A percentile compares a stretch with the other conserved stretches of the same genome.
phyloP scores from a whole-genome alignment of 2,797 vertebrate genomes.

The Chrysolophus pictus region DNA sequence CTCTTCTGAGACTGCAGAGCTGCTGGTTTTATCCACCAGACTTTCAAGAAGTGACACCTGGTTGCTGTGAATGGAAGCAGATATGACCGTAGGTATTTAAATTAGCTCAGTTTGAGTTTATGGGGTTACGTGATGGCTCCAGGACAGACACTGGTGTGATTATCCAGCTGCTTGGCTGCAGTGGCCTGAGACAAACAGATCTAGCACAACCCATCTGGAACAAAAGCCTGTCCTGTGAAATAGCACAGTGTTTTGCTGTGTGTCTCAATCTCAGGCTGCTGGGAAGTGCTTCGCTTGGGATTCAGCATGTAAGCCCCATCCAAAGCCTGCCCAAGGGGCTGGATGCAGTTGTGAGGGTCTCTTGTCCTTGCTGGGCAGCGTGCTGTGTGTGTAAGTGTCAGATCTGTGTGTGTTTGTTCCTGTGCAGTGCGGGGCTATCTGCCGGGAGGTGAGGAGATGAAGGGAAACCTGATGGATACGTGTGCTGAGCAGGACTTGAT shows the following conservation, averaged over 20 bases:
- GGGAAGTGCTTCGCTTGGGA: background rate
- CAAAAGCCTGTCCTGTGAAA: constrained; percentile 24
- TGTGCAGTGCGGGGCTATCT: constrained; percentile 92
- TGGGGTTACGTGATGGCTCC: background rate
- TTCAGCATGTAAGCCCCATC: constrained; percentile 4
- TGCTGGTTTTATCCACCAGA: background rate
- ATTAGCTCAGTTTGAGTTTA: background rate
- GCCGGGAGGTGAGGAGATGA: constrained; percentile 89
- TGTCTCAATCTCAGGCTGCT: constrained; percentile 13
- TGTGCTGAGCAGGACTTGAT: constrained; percentile 93
- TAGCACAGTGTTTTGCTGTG: background rate
- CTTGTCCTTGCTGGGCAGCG: background rate
- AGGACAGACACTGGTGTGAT: constrained; percentile 14
- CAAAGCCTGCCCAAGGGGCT: background rate
- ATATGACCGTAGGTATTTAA: background rate
- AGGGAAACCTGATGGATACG: constrained; percentile 91
- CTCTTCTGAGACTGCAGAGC: background rate
- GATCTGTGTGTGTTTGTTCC: background rate
- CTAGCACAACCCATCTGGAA: constrained; percentile 34
- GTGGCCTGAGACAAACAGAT: constrained; percentile 10
- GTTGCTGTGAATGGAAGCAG: background rate
- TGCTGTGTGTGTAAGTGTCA: background rate
- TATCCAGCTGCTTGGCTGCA: constrained; percentile 25
- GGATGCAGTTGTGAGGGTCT: background rate
- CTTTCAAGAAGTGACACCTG: background rate